phyloP scores from a whole-genome alignment of 2,888 invertebrate genomes.

The Eremobia ochroleuca region DNA sequence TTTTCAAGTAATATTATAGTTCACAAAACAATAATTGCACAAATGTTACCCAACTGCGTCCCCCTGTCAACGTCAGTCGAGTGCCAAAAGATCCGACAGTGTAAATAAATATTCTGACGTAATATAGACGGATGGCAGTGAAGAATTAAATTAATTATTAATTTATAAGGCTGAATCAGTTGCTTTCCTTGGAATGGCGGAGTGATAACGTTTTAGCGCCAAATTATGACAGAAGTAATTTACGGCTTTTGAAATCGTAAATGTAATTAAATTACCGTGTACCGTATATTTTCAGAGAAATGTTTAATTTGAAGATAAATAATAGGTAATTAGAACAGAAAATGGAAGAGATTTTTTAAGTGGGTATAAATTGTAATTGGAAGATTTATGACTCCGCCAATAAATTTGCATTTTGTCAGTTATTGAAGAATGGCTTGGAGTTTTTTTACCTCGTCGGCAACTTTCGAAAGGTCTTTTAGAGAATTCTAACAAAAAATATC shows the following conservation, averaged over 20 bases:
- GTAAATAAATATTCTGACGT: constrained; percentile 70
- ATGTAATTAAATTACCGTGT: background rate
- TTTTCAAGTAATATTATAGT: background rate
- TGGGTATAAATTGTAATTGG: constrained; percentile 1
- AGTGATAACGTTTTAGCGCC: constrained; percentile 35
- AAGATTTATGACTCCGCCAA: constrained; percentile 30
- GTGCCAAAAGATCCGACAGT: constrained; percentile 7
- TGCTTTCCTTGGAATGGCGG: constrained; percentile 4
- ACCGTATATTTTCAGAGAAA: background rate
- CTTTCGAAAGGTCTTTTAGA: constrained; percentile 9
- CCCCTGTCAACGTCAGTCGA: background rate
- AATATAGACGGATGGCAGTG: constrained; percentile 40
- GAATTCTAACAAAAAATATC: constrained; percentile 28
- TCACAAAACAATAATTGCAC: background rate
- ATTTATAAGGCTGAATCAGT: constrained; percentile 25
- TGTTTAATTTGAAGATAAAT: background rate
- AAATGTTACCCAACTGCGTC: background rate
- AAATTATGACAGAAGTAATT: constrained; percentile 23
- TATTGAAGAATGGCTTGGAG: constrained; percentile 8
- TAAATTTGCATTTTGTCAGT: constrained; percentile 33
- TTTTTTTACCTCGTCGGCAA: constrained; percentile 39
- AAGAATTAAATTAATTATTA: constrained; percentile 51
- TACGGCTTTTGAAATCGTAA: background rate
- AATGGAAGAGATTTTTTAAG: background rate
- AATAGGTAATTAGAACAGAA: background rate